These are phyloP conservation scores for Nasonia vitripennis DNA, from an alignment of 1,140 invertebrate species.

Conservation along the genomic window DNA sequence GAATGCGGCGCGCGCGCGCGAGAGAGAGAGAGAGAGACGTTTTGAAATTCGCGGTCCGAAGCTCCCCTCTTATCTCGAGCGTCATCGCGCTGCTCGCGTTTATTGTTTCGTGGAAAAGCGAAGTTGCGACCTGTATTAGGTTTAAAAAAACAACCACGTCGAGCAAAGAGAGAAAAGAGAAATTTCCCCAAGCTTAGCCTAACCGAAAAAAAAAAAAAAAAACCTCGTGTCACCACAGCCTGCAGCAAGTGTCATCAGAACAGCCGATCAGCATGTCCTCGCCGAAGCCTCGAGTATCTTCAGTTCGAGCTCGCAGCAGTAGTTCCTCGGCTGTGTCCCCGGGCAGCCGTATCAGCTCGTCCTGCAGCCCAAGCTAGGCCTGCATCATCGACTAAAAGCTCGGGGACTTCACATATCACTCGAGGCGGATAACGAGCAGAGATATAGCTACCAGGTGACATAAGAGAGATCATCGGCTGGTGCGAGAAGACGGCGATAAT, in stretches of 20 bases:
- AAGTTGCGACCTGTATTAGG: too few relatives aligned
- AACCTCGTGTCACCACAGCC: too few relatives aligned
- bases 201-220: too few relatives aligned
- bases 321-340: too few relatives aligned
- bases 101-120: not conserved
- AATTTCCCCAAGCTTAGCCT: not conserved
- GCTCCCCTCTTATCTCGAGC: not conserved
- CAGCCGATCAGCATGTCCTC: not conserved
- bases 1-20: not conserved
- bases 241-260: not conserved
- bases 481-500: not conserved
- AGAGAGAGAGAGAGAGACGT: not conserved
- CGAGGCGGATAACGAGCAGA: too few relatives aligned
- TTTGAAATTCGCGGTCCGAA: not conserved
- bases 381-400: too few relatives aligned
- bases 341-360: not conserved
- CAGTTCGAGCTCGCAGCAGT: not conserved
- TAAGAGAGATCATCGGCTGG: not conserved
- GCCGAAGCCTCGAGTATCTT: not conserved
- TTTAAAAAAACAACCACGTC: too few relatives aligned
- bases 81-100: not conserved
- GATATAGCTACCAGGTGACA: too few relatives aligned
- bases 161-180: slow-evolving; percentile 2
- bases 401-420: too few relatives aligned
- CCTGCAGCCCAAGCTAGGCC: not conserved